phyloP scores from a whole-genome alignment of 2,888 invertebrate species.

The Cryptocheilus praepositus region DNA sequence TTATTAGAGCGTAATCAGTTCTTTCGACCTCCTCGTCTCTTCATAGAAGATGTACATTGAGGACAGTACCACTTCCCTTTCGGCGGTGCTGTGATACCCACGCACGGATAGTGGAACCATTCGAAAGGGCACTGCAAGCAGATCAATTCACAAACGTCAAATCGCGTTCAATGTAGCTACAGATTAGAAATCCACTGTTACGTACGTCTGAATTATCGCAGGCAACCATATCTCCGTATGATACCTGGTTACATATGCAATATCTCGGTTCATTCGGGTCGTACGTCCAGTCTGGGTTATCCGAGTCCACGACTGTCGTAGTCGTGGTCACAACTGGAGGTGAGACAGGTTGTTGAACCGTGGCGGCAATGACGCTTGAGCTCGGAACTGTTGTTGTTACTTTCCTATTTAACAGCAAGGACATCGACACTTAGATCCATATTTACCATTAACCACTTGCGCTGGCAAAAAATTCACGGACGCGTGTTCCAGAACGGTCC shows the following conservation, averaged over 20 bases:
- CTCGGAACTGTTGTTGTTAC: slow-evolving; percentile 67
- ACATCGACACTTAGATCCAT: too few relatives aligned
- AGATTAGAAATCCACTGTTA: slow-evolving; percentile 46
- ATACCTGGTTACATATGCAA: slow-evolving; percentile 97
- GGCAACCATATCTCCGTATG: slow-evolving; percentile 99
- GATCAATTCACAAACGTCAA: neutral
- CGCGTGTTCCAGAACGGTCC: too few relatives aligned
- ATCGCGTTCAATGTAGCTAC: neutral
- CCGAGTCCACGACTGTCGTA: slow-evolving; percentile 78
- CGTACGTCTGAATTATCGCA: slow-evolving; percentile 97
- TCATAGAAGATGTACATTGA: slow-evolving; percentile 92
- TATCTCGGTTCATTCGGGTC: slow-evolving; percentile 98
- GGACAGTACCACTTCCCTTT: slow-evolving; percentile 99
- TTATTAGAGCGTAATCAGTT: slow-evolving; percentile 77
- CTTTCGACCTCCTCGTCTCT: slow-evolving; percentile 87
- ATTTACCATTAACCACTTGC: neutral
- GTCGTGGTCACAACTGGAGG: slow-evolving; percentile 73
- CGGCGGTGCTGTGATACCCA: slow-evolving; percentile 95
- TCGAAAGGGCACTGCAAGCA: slow-evolving; percentile 91
- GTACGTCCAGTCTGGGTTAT: slow-evolving; percentile 91
- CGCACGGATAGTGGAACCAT: slow-evolving; percentile 99
- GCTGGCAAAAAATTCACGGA: slow-evolving; percentile 9
- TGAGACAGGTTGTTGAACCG: slow-evolving; percentile 72
- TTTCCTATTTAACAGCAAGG: slow-evolving; percentile 61
- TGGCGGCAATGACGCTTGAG: slow-evolving; percentile 65